Evolutionary conservation across 2,113 vertebrate genomes (phyloP).

Genomic region (Neofelis nebulosa): DNA sequence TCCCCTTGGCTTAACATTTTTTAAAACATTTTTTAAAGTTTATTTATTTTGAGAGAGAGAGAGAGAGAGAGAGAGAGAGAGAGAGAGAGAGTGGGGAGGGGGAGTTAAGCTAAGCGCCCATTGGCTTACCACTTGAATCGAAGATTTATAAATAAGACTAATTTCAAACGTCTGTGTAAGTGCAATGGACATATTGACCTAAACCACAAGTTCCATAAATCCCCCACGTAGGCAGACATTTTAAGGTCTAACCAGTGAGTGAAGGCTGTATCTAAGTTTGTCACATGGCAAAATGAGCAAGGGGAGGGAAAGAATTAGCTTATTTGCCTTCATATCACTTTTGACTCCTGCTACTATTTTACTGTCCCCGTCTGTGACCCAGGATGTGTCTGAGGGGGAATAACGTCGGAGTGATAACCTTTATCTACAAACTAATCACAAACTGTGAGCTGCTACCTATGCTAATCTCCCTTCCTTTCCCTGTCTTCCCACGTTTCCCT

Average conservation of each 20-base stretch:
- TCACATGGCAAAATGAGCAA: background rate
- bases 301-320: background rate
- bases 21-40: too few species aligned
- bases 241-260: background rate
- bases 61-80: too few species aligned
- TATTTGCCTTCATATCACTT: background rate
- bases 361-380: background rate
- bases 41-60: too few species aligned
- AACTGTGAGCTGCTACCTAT: background rate
- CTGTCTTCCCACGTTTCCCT: background rate
- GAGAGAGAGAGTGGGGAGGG: too few species aligned
- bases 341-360: background rate
- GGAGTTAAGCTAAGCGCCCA: background rate
- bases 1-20: background rate
- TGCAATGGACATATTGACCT: background rate
- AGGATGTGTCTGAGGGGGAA: background rate
- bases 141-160: background rate
- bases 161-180: conserved; percentile 1
- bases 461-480: background rate
- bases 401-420: background rate
- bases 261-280: background rate
- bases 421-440: background rate
- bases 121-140: background rate
- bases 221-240: background rate
- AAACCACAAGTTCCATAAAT: conserved; percentile 19